phyloP scores from a whole-genome alignment of 1,140 invertebrate species.

The Zophobas atratus region DNA sequence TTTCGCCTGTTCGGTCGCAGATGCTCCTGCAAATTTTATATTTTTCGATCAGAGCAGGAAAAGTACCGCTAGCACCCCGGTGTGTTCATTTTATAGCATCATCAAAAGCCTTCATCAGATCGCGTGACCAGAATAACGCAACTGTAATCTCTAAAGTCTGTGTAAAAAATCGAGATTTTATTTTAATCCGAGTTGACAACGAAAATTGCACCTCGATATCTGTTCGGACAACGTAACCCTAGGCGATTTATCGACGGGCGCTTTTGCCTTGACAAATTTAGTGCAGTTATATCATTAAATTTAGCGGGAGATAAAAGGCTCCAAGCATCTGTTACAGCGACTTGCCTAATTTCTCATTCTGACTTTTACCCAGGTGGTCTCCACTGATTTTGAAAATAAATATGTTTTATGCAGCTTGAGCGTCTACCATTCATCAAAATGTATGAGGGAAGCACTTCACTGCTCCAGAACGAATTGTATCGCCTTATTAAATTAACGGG shows the following conservation, averaged over 20 bases:
- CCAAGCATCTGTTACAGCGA: slow-evolving; percentile 41
- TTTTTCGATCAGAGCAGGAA: slow-evolving; percentile 42
- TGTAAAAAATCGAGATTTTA: slow-evolving; percentile 23
- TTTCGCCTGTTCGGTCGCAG: slow-evolving; percentile 25
- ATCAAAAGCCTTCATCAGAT: slow-evolving; percentile 49
- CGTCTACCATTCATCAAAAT: slow-evolving; percentile 32
- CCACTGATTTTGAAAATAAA: slow-evolving; percentile 42
- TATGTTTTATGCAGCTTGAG: slow-evolving; percentile 26
- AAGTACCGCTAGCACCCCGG: slow-evolving; percentile 19
- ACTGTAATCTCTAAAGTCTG: slow-evolving; percentile 35
- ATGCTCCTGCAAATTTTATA: slow-evolving; percentile 47
- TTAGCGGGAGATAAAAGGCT: slow-evolving; percentile 20
- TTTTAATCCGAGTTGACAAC: slow-evolving; percentile 30
- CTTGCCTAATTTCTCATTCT: slow-evolving; percentile 48
- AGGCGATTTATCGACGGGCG: not conserved
- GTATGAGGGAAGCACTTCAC: slow-evolving; percentile 35
- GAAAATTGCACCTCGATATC: slow-evolving; percentile 2
- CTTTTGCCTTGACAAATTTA: slow-evolving; percentile 6
- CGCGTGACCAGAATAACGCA: slow-evolving; percentile 45
- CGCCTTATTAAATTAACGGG: slow-evolving; percentile 44
- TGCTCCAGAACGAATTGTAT: slow-evolving; percentile 18
- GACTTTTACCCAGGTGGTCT: slow-evolving; percentile 26
- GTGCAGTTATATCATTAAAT: slow-evolving; percentile 16
- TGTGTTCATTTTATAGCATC: slow-evolving; percentile 50
- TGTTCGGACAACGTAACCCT: slow-evolving; percentile 4